These are phyloP conservation scores for Chionodraco myersi DNA, from an alignment of 2,113 vertebrate species.

Conservation along the genomic window DNA sequence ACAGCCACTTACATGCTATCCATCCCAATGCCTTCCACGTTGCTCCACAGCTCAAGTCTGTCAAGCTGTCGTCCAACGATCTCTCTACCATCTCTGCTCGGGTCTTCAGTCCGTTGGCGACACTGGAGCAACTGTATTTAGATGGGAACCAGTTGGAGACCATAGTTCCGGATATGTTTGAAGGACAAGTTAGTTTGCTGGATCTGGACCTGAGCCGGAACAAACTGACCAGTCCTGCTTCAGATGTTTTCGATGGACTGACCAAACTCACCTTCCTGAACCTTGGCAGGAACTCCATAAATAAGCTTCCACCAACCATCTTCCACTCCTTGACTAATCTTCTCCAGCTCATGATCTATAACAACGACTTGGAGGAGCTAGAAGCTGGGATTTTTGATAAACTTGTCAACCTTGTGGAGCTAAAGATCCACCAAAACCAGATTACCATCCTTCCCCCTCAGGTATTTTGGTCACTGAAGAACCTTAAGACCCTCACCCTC, in stretches of 20 bases:
- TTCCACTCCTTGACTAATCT: slow-evolving; percentile 84
- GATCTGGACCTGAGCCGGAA: slow-evolving; percentile 86
- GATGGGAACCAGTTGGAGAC: slow-evolving; percentile 80
- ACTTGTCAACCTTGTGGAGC: slow-evolving; percentile 81
- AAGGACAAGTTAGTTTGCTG: slow-evolving; percentile 75
- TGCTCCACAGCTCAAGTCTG: slow-evolving; percentile 81
- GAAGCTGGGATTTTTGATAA: slow-evolving; percentile 80
- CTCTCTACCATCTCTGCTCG: slow-evolving; percentile 79
- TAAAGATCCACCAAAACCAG: slow-evolving; percentile 84
- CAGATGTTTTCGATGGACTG: slow-evolving; percentile 79
- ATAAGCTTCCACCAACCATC: slow-evolving; percentile 79
- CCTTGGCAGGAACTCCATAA: slow-evolving; percentile 85
- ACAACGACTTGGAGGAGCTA: slow-evolving; percentile 83
- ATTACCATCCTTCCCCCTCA: slow-evolving; percentile 80
- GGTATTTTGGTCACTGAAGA: slow-evolving; percentile 84
- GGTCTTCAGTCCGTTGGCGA: slow-evolving; percentile 79
- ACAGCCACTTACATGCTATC: slow-evolving; percentile 82
- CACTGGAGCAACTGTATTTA: slow-evolving; percentile 85
- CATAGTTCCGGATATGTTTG: slow-evolving; percentile 78
- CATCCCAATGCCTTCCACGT: slow-evolving; percentile 84
- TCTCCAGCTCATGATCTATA: slow-evolving; percentile 78
- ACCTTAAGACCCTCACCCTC: slow-evolving; percentile 79
- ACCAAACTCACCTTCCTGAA: slow-evolving; percentile 82
- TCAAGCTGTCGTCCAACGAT: slow-evolving; percentile 84
- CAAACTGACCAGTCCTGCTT: slow-evolving; percentile 68